phyloP scores from a whole-genome alignment of 2,113 vertebrate genomes.

The Probosciger aterrimus region DNA sequence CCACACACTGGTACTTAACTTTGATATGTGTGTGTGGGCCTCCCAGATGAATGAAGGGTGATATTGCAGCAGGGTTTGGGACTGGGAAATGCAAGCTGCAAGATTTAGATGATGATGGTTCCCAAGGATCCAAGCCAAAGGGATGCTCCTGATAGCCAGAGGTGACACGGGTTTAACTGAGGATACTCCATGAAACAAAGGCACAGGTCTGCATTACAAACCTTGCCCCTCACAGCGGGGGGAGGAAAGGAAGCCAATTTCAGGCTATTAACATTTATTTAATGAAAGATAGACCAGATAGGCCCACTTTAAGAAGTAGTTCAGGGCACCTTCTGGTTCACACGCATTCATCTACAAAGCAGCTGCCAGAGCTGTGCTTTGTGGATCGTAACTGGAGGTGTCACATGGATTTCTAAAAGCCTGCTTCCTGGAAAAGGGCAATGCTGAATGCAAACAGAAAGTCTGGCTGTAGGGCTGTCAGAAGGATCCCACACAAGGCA shows the following conservation, averaged over 20 bases:
- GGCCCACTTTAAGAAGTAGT: neutral
- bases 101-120: neutral
- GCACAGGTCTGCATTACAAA: neutral
- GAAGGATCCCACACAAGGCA: neutral
- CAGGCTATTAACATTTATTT: neutral
- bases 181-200: neutral
- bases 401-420: neutral
- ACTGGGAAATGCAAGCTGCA: neutral
- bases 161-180: neutral
- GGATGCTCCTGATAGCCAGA: neutral
- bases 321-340: neutral
- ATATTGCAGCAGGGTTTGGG: neutral
- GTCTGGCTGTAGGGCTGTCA: neutral
- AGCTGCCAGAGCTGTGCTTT: neutral
- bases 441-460: neutral
- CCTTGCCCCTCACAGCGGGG: rapidly evolving
- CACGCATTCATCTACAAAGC: neutral
- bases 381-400: neutral
- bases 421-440: neutral
- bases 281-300: slow-evolving; percentile 1
- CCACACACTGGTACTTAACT: neutral
- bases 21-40: neutral
- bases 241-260: neutral
- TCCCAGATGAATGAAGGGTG: neutral
- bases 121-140: neutral